Conservation (phyloP, 2,888 invertebrate genomes). For the Chydorus sphaericus region DNA sequence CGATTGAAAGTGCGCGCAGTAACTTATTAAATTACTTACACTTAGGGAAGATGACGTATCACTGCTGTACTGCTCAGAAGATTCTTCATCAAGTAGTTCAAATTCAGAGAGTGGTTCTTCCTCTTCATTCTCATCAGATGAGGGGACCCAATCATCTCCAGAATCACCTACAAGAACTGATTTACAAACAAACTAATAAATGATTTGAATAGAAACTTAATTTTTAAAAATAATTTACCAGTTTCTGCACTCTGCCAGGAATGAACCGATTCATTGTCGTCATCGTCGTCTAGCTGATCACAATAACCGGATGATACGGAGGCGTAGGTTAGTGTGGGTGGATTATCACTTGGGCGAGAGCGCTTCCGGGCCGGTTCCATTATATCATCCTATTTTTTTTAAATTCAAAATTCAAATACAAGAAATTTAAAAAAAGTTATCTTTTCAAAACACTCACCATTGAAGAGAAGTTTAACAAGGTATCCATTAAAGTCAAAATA, state of each 20-base stretch:
- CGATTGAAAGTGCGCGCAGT: no score
- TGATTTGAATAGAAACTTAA: neutral
- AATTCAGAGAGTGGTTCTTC: neutral
- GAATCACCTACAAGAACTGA: neutral
- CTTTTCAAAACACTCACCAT: neutral
- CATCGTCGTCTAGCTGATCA: neutral
- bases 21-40: neutral
- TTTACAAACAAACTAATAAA: neutral
- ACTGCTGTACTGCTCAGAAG: neutral
- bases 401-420: neutral
- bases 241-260: slow-evolving; percentile 2
- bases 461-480: neutral
- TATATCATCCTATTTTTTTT: neutral
- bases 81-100: neutral
- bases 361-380: slow-evolving; percentile 2
- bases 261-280: neutral
- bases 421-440: neutral
- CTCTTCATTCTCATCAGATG: neutral
- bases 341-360: neutral
- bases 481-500: neutral
- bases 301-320: neutral
- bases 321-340: neutral
- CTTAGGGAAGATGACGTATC: neutral
- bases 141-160: neutral
- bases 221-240: neutral